Percentiles rank a stretch among this genome's conserved stretches.
Conservation (phyloP, 2,797 vertebrate genomes). For the Odontamblyopus rebecca region DNA sequence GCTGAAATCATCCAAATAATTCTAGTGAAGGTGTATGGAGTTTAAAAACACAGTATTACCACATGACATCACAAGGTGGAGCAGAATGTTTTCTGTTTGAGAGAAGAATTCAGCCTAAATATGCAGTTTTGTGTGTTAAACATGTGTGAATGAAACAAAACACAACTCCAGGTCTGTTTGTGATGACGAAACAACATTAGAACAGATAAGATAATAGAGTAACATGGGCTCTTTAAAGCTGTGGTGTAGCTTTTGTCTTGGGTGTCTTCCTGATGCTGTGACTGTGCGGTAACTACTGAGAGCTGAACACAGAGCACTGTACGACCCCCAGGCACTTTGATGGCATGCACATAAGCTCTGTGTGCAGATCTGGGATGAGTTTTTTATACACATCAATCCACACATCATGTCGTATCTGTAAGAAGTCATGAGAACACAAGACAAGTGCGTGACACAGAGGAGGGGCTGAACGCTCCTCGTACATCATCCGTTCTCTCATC, state of each 20-base stretch:
- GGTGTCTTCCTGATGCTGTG: constrained; percentile 37
- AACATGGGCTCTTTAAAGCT: too few relatives aligned
- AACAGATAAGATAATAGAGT: too few relatives aligned
- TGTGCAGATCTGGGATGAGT: constrained; percentile 19
- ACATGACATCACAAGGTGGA: too few relatives aligned
- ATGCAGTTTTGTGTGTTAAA: too few relatives aligned
- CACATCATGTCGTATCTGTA: constrained; percentile 8
- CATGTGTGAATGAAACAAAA: too few relatives aligned
- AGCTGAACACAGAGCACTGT: constrained; percentile 6
- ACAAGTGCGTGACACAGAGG: constrained; percentile 25
- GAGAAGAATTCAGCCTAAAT: too few relatives aligned
- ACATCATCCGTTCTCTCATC: constrained; percentile 36
- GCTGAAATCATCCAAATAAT: too few relatives aligned
- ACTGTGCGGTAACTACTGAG: constrained; percentile 34
- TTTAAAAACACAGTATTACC: too few relatives aligned
- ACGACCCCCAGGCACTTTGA: constrained; percentile 15
- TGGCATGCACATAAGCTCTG: constrained; percentile 7
- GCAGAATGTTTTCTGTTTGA: too few relatives aligned
- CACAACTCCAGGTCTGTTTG: too few relatives aligned
- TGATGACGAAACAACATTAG: too few relatives aligned
- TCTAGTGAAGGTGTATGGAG: too few relatives aligned
- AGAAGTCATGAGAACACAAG: constrained; percentile 23
- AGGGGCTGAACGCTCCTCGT: constrained; percentile 57
- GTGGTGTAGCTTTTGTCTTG: constrained; percentile 1
- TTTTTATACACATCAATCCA: constrained; percentile 1